Base-by-base conservation (phyloP, 2,888 invertebrate genomes). In the Brachypalpus laphriformis region DNA sequence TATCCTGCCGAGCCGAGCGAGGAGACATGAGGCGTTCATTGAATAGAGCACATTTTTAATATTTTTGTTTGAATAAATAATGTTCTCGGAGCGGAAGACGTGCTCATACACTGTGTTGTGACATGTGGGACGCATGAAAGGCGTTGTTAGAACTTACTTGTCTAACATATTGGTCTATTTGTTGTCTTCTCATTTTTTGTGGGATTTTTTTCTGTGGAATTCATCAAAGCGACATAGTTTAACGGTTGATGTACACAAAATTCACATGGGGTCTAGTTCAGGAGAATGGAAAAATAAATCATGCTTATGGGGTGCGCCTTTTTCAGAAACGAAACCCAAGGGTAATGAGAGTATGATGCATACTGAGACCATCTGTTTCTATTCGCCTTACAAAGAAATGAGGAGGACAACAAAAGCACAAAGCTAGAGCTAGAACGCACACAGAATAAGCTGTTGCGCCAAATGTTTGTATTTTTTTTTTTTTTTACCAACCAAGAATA, bases 41-140 rank as follows among this genome's bases (percentile, higher is more conserved):
- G 42, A 61, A 42, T 61, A n/a, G n/a, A 63, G 42, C 20, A 31
- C n/a, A 31, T 63, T 63, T 63, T 63, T 28, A 42, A 61, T 45
- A 45, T 45, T 14, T 45, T 22, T 47, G 20, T 42, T 25, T 42
- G 37, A 59, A 59, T 59, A 59, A 59, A 45, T 61, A 45, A 61
- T 61, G 45, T 45, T 16, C 28, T 45, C 7, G 42, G 45, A 22
- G 14, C 22, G 28, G 40, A 59, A 59, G 57, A 37, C 9, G 59
- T 59, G 6, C 16, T 6, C 16, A 40, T 40, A 14, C 40, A 14
- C 9, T 20, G 47, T 20, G 18, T 3, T 47, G 47, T 47, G 47
- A 47, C 47, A 47, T 47, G 47, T 47, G 47, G 47, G 47, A 47
- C 47, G 20, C 11, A 20, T 47, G 47, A 47, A 20, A 47, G 8